Base-by-base conservation (phyloP, 1,140 invertebrate species). In the Scaptomyza pallida region DNA sequence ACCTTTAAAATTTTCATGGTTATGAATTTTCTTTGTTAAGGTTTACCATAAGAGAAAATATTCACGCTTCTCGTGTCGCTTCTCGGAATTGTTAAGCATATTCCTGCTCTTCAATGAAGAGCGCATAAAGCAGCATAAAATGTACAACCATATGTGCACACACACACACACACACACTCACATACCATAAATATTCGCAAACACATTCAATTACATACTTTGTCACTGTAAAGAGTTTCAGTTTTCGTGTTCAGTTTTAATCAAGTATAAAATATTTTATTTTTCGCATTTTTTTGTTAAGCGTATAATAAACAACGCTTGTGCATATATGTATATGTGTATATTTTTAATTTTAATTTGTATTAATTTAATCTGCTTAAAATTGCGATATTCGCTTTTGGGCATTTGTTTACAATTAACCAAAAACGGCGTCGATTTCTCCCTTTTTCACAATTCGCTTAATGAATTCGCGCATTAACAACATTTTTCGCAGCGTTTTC, bases 381-480 rank as follows among this genome's bases (percentile, higher is more conserved):
- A 64, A 64, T 43, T 55, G 67, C 50, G 13, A 21, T 55, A 26
- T 69, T 69, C 71, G 37, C 65, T 37, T 52, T n/a, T n/a, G n/a
- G 59, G 41, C 65, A 59, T 71, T 65, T 75, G 60, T 72, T 81
- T 81, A 85, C 79, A 85, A 82, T 82, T 82, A 75, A 83, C 71
- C 63, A 63, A 43, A 48, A 64, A 19, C n/a, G n/a, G n/a, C n/a
- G n/a, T n/a, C n/a, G n/a, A n/a, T n/a, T n/a, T n/a, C n/a, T n/a
- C 47, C 30, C 37, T 17, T 26, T 30, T 1, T 60, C 64, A 78
- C 78, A 83, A 80, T 85, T 51, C 67, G 54, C 83, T 85, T 80
- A 85, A 85, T 85, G 83, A 85, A 86, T 85, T 85, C 81, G 68
- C 76, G 85, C 81, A 85, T 85, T 85, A 85, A 86, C 80, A 81